Base-by-base conservation (phyloP, 2,113 vertebrate genomes). In the Antidorcas marsupialis region DNA sequence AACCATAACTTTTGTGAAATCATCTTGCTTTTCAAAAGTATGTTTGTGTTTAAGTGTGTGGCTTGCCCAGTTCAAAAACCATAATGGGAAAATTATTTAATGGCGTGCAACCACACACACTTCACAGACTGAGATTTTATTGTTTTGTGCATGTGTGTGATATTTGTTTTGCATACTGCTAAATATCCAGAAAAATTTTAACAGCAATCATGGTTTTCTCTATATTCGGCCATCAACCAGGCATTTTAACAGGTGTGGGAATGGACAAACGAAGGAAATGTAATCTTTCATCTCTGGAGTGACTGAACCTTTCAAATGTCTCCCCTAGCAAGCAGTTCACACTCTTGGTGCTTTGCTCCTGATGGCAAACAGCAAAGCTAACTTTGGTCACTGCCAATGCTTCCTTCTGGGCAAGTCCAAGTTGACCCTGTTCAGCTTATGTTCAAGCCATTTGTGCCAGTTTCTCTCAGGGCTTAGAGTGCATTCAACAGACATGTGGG, bases 371-470 rank as follows among this genome's bases (percentile, higher is more conserved):
- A 67, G 64, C 50, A 95, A 89, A 62, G 55, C 83, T 67, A 87
- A 79, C 84, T 92, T 93, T 4, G 23, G 14, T 88, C 28, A 55
- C 89, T 76, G 79, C 0, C 25, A 82, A 13, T 30, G 9, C 59
- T 85, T 95, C 19, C 47, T 86, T 53, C 57, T 74, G 79, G 89
- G 30, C 33, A 91, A 95, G 67, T 94, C n/a, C 87, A 91, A 57
- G 33, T 4, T 96, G 96, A 96, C 95, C 92, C 91, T 90, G 11
- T 95, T 97, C 79, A 94, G 82, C 87, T 71, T 85, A 30, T 45
- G 39, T 79, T 97, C 52, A 27, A 88, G 39, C 28, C 67, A 36
- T 79, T 94, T 95, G 82, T 62, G n/a, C 78, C 25, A 33, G 97
- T 97, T 97, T 95, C 89, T 94, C 94, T 89, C 59, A 36, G 85